phyloP scores from a whole-genome alignment of 2,797 vertebrate species.

The Sus cebifrons region DNA sequence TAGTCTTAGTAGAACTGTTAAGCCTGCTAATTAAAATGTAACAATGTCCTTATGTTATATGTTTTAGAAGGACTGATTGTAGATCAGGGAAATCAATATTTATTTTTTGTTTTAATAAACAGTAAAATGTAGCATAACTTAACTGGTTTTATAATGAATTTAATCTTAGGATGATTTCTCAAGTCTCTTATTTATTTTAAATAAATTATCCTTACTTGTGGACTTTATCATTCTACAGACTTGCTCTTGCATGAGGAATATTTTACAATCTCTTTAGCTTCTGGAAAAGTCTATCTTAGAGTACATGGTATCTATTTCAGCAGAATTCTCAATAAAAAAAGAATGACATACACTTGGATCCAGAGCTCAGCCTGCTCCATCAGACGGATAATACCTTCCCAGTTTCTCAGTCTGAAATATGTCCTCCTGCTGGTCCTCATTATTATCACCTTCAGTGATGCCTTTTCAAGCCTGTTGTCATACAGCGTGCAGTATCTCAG shows the following conservation, averaged over 20 bases:
- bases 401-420: slow-evolving; percentile 56
- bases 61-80: not conserved
- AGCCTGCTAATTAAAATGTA: not conserved
- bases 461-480: slow-evolving; percentile 78
- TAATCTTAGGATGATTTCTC: not conserved
- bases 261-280: slow-evolving; percentile 25
- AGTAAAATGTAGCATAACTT: not conserved
- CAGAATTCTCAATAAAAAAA: slow-evolving; percentile 66
- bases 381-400: slow-evolving; percentile 57
- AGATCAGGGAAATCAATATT: not conserved
- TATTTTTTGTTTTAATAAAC: slow-evolving; percentile 26
- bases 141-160: not conserved
- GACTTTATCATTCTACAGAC: not conserved
- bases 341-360: slow-evolving; percentile 41
- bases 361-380: slow-evolving; percentile 56
- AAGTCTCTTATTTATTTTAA: not conserved
- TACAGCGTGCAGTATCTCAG: not conserved
- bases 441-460: slow-evolving; percentile 75
- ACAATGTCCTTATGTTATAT: not conserved
- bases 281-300: not conserved
- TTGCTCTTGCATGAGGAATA: slow-evolving; percentile 36
- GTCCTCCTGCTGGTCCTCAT: slow-evolving; percentile 77
- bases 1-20: not conserved
- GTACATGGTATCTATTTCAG: slow-evolving; percentile 36
- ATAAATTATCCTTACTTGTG: not conserved